Base-by-base conservation (phyloP, 1,140 invertebrate genomes). In the Drosophila seguyi region DNA sequence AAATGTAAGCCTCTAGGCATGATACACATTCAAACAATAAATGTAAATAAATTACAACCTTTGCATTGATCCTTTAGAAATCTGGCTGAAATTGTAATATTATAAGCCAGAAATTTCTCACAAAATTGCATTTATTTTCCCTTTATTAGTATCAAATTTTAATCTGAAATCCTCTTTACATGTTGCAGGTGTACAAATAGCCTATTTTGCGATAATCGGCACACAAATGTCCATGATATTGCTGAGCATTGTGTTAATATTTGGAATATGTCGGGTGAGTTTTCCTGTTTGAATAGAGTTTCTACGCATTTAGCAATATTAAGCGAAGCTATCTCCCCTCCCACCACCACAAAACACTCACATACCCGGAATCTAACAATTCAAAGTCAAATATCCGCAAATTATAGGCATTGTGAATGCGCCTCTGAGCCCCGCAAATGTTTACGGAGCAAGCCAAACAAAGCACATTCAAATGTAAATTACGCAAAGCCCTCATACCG, bases 191-290 rank as follows among this genome's bases (percentile, higher is more conserved):
- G 95, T 96, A 74, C 95, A 96, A 94, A 96, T 96, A 91, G 95
- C 95, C 62, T 95, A 96, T 92, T 94, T 95, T 78, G 95, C 95
- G 69, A 96, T 96, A 75, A 96, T 96, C 91, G 95, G 95, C 78
- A 96, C 95, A 56, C 95, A 96, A 92, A 94, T 96, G 92, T 95
- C 95, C 75, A 95, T 95, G 95, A 94, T 96, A 68, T 91, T 95
- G 22, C 92, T 96, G 36, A 96, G 95, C 90, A 94, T 95, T 91
- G 93, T 95, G 63, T 93, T 96, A 31, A 94, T 96, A 77, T 94
- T 95, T 90, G 95, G 95, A 72, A 95, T 96, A 88, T 94, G 95
- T 93, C 95, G 95, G 94, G 95, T 96, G 92, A 95, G 94, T 68
- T 60, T 47, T 69, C 38, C 1, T 87, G 50, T 83, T 75, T 90